phyloP scores from a whole-genome alignment of 2,888 invertebrate species.

The Bombylius major region DNA sequence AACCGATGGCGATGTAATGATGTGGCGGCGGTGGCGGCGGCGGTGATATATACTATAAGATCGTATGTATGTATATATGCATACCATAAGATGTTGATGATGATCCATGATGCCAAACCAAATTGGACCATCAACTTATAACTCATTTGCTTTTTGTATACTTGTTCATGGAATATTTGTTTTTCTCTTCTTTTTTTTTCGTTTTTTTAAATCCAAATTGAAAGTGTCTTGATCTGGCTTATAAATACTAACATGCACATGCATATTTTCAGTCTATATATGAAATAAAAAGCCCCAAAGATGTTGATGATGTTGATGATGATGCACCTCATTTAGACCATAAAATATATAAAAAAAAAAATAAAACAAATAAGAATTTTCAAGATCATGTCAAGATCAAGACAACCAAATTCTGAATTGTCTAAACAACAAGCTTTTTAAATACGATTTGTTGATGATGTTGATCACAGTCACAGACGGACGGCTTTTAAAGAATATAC shows the following conservation, averaged over 20 bases:
- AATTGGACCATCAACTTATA: not conserved
- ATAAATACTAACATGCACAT: not conserved
- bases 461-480: not conserved
- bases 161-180: too few relatives aligned
- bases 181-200: too few relatives aligned
- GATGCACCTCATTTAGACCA: too few relatives aligned
- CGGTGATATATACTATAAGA: not conserved
- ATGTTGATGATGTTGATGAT: too few relatives aligned
- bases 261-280: not conserved
- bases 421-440: conserved; percentile 6
- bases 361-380: not conserved
- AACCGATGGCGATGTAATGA: not conserved
- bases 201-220: not conserved
- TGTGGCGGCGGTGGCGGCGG: not conserved
- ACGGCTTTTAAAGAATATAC: not conserved
- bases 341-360: too few relatives aligned
- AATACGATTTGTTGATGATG: conserved; percentile 4
- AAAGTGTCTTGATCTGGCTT: not conserved
- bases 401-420: conserved; percentile 7
- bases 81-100: not conserved
- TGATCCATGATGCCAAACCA: not conserved
- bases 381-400: conserved; percentile 9
- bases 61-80: not conserved
- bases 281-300: too few relatives aligned
- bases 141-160: not conserved